Percentiles rank a stretch among this genome's conserved stretches.
Evolutionary conservation across 2,113 vertebrate genomes (phyloP).

Genomic region (Nyctibius bracteatus): DNA sequence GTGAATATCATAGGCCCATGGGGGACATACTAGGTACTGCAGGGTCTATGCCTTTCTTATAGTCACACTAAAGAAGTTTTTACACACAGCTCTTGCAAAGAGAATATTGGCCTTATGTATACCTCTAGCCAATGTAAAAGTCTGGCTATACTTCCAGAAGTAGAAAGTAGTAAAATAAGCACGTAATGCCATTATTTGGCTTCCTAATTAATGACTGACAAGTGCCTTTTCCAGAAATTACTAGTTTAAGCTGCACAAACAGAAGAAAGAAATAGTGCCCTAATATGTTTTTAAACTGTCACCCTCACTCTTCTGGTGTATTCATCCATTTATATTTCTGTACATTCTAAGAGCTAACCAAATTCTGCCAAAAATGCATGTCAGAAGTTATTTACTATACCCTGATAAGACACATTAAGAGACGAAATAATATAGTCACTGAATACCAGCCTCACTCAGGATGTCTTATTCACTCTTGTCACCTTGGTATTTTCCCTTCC

Average conservation of each 20-base stretch:
- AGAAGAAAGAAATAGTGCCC: not conserved
- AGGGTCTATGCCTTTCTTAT: not conserved
- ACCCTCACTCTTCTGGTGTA: not conserved
- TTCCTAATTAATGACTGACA: not conserved
- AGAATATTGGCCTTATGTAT: not conserved
- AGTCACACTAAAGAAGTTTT: not conserved
- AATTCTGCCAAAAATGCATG: not conserved
- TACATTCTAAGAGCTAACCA: not conserved
- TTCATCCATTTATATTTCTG: not conserved
- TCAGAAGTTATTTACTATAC: not conserved
- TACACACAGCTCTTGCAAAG: not conserved
- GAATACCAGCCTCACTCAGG: not conserved
- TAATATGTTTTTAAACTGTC: not conserved
- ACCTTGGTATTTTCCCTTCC: not conserved
- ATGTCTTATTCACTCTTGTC: not conserved
- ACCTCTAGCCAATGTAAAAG: not conserved
- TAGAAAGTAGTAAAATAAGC: not conserved
- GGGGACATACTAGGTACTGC: not conserved
- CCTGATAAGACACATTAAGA: not conserved
- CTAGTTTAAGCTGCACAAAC: not conserved
- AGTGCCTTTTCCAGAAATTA: not conserved
- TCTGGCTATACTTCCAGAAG: not conserved
- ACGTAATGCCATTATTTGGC: not conserved
- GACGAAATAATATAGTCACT: not conserved
- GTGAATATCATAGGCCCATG: not conserved